Evolutionary conservation across 2,797 vertebrate species (phyloP), one percentile per base, ranked within the genome.

Genomic region (Yasuhikotakia modesta): DNA sequence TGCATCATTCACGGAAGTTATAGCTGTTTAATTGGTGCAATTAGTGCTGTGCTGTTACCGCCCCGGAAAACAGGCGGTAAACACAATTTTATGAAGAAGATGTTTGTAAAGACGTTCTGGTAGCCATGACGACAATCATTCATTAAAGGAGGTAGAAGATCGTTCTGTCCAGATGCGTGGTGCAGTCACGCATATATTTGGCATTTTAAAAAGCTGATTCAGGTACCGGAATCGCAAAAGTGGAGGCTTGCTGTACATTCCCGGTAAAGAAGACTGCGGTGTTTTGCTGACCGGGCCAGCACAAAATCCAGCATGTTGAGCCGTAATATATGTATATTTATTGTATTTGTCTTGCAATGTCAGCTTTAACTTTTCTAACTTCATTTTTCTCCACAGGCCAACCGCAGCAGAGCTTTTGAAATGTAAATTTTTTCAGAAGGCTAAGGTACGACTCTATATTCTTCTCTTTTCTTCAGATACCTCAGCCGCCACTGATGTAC

Each of bases 351-450:
- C 65, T 78, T 45, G 66, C 68, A 79, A 82, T 80, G 57, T 69
- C 16, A 57, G 63, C 46, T 53, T 75, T 16, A 53, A 52, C 32
- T 77, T 13, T 55, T 84, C 43, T 63, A 27, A 55, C 50, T 24
- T 60, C 0, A 4, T 48, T 70, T 50, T 81, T 79, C 67, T 80
- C 90, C 92, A 35, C 87, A 99, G 97, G 93, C 97, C 97, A 68
- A 97, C 97, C 89, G 96, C 97, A 80, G 94, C 97, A 87, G 97
- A 99, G 93, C 97, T 99, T 92, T 94, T 99, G 95, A 99, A 99
- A 95, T 97, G 96, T 93, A 99, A 99, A 97, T 97, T 99, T 91
- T 98, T 99, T 93, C 97, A 98, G 92, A 99, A 99, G 94, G 96
- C 97, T 86, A 99, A 99, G 97, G 97, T 99, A 97, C 90, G 11